These are phyloP conservation scores for Solenodon paradoxus DNA, from an alignment of 2,113 vertebrate species.

Conservation along the genomic window DNA sequence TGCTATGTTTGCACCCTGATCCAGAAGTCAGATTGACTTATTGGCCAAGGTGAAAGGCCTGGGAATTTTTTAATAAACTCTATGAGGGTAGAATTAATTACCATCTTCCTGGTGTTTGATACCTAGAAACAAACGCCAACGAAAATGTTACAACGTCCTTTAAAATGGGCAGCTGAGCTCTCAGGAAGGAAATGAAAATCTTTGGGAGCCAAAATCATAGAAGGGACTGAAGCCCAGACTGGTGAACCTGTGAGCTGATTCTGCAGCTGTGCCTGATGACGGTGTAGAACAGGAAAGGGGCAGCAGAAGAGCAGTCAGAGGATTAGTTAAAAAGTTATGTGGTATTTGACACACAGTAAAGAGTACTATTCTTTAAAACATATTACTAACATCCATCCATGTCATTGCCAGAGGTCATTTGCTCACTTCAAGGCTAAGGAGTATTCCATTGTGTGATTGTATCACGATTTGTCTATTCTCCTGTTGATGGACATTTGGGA, in stretches of 20 bases:
- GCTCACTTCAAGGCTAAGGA: background rate
- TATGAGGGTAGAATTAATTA: background rate
- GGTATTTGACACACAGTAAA: background rate
- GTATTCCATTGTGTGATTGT: background rate
- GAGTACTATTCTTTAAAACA: background rate
- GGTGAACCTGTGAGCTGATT: background rate
- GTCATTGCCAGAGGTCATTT: background rate
- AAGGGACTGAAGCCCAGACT: background rate
- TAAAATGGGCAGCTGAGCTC: background rate
- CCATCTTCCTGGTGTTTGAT: background rate
- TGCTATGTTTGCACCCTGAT: background rate
- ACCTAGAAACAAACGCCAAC: background rate
- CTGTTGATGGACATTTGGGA: background rate
- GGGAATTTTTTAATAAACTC: background rate
- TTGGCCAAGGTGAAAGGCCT: background rate
- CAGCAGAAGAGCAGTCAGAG: too few relatives aligned
- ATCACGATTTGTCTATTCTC: background rate
- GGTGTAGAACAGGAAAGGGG: background rate
- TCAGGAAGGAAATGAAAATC: background rate
- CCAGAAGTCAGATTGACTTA: background rate
- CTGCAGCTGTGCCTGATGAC: background rate
- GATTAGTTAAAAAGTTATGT: background rate
- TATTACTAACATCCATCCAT: background rate
- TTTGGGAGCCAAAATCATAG: background rate
- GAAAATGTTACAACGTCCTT: background rate